Evolutionary conservation across 1,140 invertebrate species (phyloP).

Genomic region (Lepidostoma basale): DNA sequence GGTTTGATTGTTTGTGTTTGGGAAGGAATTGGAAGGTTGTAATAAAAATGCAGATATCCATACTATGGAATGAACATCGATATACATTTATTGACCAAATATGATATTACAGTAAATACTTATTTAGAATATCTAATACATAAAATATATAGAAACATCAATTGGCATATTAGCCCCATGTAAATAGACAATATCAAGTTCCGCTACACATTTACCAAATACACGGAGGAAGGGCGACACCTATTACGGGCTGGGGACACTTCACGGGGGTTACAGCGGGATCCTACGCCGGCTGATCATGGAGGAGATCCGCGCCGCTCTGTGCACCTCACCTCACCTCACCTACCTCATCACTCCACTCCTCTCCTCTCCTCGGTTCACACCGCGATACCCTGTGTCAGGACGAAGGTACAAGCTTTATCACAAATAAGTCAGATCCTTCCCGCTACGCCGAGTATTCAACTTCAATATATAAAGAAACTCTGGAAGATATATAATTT

Average conservation of each 20-base stretch:
- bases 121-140: slow-evolving; percentile 39
- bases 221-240: slow-evolving; percentile 1
- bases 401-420: slow-evolving; percentile 44
- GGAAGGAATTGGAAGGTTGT: too few relatives aligned
- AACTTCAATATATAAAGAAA: slow-evolving; percentile 38
- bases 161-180: slow-evolving; percentile 26
- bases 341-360: slow-evolving; percentile 13
- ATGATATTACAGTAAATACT: slow-evolving; percentile 39
- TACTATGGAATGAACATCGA: slow-evolving; percentile 37
- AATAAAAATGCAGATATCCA: too few relatives aligned
- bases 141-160: slow-evolving; percentile 39
- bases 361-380: too few relatives aligned
- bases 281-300: slow-evolving; percentile 41
- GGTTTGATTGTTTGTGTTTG: too few relatives aligned
- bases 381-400: slow-evolving; percentile 41
- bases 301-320: slow-evolving; percentile 30
- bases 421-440: slow-evolving; percentile 43
- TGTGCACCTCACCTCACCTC: neutral
- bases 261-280: slow-evolving; percentile 24
- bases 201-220: slow-evolving; percentile 35
- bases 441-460: slow-evolving; percentile 12
- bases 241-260: slow-evolving; percentile 16
- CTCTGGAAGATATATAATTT: slow-evolving; percentile 26
- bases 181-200: slow-evolving; percentile 20
- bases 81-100: slow-evolving; percentile 39